Base-by-base conservation (phyloP, 2,888 invertebrate genomes). In the Ypsolopha scabrella region DNA sequence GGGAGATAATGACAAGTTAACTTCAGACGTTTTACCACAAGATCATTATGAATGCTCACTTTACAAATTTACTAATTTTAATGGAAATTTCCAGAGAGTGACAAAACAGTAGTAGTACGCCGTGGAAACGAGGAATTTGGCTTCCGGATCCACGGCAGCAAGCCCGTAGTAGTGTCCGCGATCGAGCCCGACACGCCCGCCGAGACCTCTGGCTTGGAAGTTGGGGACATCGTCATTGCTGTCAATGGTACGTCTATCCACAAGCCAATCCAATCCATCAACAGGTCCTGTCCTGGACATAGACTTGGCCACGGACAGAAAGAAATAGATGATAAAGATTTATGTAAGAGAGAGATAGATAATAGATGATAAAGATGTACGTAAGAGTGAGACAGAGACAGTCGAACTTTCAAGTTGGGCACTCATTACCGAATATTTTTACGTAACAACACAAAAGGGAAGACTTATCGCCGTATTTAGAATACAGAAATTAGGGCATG, bases 131-230 rank as follows among this genome's bases (percentile, higher is more conserved):
- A 95, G 39, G 97, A 97, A 71, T 98, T 97, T 72, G 97, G 97
- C 10, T 97, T 98, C 76, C 91, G 98, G 55, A 97, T 98, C 67
- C 96, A 97, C 64, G 97, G 97, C 34, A 95, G 96, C 53, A 94
- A 95, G 67, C 98, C 98, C 1, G 97, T 97, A n/a, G 96, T 97
- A 10, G 96, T 98, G 35, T 97, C 97, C 4, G 96, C 96, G 14
- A 96, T 98, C 60, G 97, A 97, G 80, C 93, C 94, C 38, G 96
- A 95, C 60, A 97, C 97, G 1, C 96, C 97, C 0, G 97, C 98
- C 0, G 97, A 97, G 77, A 92, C 90, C 52, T 96, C 95, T 6
- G 97, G 97, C 0, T 82, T 98, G 51, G 95, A 96, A 87, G 95
- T 97, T 45, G 98, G 98, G 35, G 98, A 98, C 72, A 96, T 98